Conservation (phyloP, 1,140 invertebrate genomes). For the Myzus persicae region DNA sequence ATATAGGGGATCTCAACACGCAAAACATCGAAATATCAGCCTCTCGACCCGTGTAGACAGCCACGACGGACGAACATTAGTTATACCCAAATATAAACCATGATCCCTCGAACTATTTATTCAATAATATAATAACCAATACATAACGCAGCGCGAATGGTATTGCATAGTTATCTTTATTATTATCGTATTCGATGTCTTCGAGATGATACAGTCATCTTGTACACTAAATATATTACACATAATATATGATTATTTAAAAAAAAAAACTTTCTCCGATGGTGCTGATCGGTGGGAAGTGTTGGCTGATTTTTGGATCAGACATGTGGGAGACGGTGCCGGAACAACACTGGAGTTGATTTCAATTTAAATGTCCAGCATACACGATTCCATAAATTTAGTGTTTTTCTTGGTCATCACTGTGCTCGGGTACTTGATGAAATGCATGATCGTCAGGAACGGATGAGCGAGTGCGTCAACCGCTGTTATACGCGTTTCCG, state of each 20-base stretch:
- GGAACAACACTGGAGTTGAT: background rate
- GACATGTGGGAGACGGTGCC: background rate
- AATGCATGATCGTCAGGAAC: slow-evolving; percentile 34
- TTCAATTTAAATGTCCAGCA: background rate
- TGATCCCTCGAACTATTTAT: background rate
- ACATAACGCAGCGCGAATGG: background rate
- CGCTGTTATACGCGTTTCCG: slow-evolving; percentile 9
- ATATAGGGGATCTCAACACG: background rate
- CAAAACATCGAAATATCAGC: background rate
- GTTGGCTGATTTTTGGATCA: background rate
- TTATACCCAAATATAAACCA: background rate
- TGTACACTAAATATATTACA: background rate
- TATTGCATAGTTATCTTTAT: background rate
- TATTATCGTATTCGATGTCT: background rate
- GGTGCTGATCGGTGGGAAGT: background rate
- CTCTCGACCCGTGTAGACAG: background rate
- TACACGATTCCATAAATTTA: background rate
- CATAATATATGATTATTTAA: background rate
- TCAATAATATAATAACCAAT: background rate
- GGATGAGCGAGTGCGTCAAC: slow-evolving; percentile 16
- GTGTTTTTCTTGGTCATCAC: background rate
- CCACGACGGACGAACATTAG: background rate
- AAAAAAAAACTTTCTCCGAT: background rate
- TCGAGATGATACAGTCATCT: background rate
- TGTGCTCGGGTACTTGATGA: background rate